Base-by-base conservation (phyloP, 1,140 invertebrate genomes). In the Zaprionus ornatus region DNA sequence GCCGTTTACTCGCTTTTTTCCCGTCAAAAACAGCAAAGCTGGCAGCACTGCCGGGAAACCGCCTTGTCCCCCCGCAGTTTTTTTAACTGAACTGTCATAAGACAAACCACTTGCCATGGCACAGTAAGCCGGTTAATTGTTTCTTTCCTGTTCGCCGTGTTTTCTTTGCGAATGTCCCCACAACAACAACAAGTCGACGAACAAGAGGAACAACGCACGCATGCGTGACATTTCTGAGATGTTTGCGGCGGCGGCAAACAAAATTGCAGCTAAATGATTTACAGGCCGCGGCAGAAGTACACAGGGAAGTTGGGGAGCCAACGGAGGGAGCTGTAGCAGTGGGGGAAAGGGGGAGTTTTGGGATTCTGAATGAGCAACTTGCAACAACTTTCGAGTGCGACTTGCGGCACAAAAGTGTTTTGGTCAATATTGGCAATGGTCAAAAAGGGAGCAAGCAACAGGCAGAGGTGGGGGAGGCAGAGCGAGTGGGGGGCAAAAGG, bases 161-260 rank as follows among this genome's bases (percentile, higher is more conserved):
- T 57, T 50, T 48, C 40, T 50, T 55, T 40, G 25, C 27, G 5
- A 66, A 45, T 45, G n/a, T 45, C 3, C 17, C 37, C 64, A 17
- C 40, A 13, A 12, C 5, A 15, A 54, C 48, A 25, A 63, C 60
- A 67, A 80, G 59, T n/a, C n/a, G n/a, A n/a, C n/a, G n/a, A 73
- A 35, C 35, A 57, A 57, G 12, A 40, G 27, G 19, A 25, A 37
- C 48, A 25, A 13, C 29, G 40, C 27, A 60, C 84, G 81, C 84
- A 83, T 90, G 87, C 80, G 87, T 81, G 87, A 86, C 82, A 90
- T 91, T 86, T 84, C 65, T 78, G n/a, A 78, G 74, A 86, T 90
- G 62, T 62, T 79, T 82, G 55, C 72, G 40, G 63, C 45, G 59
- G 32, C 71, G 48, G 17, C 56, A 70, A 84, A 70, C 68, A 79